A percentile compares a stretch with the other conserved stretches of the same genome.
These are phyloP conservation scores for Sterna hirundo DNA, from an alignment of 2,113 vertebrate genomes.

Conservation along the genomic window DNA sequence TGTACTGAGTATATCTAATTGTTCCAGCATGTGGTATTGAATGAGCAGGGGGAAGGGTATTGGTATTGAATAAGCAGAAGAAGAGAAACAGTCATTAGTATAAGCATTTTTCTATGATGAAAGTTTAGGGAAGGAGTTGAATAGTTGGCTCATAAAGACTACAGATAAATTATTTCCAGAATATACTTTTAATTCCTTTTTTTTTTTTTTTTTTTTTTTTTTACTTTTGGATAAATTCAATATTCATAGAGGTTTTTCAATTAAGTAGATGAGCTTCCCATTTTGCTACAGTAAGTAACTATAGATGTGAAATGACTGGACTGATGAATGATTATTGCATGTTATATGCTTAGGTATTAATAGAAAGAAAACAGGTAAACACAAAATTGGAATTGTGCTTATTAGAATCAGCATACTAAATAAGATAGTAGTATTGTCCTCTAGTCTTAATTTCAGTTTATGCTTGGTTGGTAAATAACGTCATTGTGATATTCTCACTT, in stretches of 20 bases:
- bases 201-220: not conserved
- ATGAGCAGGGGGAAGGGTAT: not conserved
- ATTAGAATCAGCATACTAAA: not conserved
- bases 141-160: not conserved
- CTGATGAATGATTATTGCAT: not conserved
- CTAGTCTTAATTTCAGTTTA: not conserved
- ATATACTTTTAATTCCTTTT: not conserved
- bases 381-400: not conserved
- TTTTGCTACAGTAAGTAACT: not conserved
- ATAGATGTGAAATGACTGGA: not conserved
- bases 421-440: not conserved
- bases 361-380: not conserved
- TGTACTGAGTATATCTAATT: not conserved
- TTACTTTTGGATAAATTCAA: not conserved
- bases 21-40: not conserved
- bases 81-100: not conserved
- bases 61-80: not conserved
- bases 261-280: not conserved
- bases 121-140: slow-evolving; percentile 4
- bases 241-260: not conserved
- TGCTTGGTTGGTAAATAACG: not conserved
- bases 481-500: not conserved
- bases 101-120: slow-evolving; percentile 6
- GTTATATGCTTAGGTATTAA: not conserved
- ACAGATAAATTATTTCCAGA: not conserved